Evolutionary conservation across 2,113 vertebrate species (phyloP).

Genomic region (Corythornis vintsioides): DNA sequence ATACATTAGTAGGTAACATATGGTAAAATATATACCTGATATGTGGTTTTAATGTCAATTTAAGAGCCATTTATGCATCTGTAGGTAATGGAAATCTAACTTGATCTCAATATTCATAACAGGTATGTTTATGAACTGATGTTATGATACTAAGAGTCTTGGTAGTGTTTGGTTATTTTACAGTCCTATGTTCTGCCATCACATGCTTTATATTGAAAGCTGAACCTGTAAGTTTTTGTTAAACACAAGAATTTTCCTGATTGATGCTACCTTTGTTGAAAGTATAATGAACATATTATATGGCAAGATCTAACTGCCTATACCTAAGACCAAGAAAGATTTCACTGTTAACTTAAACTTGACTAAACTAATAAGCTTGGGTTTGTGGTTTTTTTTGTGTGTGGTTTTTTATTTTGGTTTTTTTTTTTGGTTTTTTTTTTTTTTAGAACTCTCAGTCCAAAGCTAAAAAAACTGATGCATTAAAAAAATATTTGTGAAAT

Average conservation of each 20-base stretch:
- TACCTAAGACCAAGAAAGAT: neutral
- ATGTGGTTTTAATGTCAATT: neutral
- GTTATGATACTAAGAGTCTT: neutral
- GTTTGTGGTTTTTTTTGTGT: too few relatives aligned
- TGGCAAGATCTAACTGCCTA: neutral
- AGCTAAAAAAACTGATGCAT: neutral
- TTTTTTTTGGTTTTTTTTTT: neutral
- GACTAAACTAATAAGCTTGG: too few relatives aligned
- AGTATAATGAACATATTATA: neutral
- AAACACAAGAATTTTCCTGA: neutral
- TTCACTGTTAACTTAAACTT: neutral
- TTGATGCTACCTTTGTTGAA: neutral
- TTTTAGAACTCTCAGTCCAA: neutral
- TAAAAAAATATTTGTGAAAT: neutral
- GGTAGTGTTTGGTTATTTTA: neutral
- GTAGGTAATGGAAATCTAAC: neutral
- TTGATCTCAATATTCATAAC: neutral
- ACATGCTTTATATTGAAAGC: neutral
- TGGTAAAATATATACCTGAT: neutral
- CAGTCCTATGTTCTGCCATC: neutral
- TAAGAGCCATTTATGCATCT: neutral
- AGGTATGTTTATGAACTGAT: neutral
- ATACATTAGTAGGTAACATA: neutral
- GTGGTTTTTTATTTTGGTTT: neutral
- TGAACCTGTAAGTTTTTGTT: neutral